Evolutionary conservation across 2,888 invertebrate genomes (phyloP).

Genomic region (Sminthurides aquaticus): DNA sequence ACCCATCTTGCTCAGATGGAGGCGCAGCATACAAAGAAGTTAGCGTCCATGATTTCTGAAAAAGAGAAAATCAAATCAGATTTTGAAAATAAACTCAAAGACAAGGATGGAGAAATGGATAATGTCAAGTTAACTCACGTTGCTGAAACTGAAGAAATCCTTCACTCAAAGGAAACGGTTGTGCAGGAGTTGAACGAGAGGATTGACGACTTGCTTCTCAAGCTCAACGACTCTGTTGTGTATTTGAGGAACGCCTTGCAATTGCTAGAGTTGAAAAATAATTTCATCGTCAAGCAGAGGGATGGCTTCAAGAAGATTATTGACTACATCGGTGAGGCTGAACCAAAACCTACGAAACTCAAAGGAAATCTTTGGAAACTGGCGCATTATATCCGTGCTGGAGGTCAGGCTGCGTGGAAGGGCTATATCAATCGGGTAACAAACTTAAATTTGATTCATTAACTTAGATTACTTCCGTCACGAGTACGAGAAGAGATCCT

Average conservation of each 20-base stretch:
- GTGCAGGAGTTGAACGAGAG: conserved; percentile 20
- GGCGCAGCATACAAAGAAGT: conserved; percentile 11
- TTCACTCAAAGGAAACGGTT: conserved; percentile 11
- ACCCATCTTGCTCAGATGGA: conserved; percentile 10
- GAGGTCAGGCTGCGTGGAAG: conserved; percentile 20
- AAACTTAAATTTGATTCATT: background rate
- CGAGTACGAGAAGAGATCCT: too few relatives aligned
- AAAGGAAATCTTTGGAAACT: conserved; percentile 23
- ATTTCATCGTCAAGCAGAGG: conserved; percentile 15
- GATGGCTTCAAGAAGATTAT: conserved; percentile 22
- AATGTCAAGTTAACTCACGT: background rate
- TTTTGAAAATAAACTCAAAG: conserved; percentile 11
- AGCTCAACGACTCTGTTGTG: conserved; percentile 10
- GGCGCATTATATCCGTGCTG: conserved; percentile 20
- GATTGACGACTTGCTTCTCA: conserved; percentile 14
- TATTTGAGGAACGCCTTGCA: conserved; percentile 17
- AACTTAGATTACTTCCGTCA: too few relatives aligned
- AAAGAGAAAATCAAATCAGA: conserved; percentile 21
- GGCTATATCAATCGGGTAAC: conserved; percentile 22
- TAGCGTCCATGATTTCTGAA: conserved; percentile 13
- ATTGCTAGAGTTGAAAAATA: conserved; percentile 21
- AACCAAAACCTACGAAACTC: conserved; percentile 17
- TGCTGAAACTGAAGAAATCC: conserved; percentile 4
- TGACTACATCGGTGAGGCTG: conserved; percentile 16
- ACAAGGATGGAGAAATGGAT: conserved; percentile 8